These are phyloP conservation scores for Drosophila barbarae DNA, from an alignment of 2,888 invertebrate species.

Conservation along the genomic window DNA sequence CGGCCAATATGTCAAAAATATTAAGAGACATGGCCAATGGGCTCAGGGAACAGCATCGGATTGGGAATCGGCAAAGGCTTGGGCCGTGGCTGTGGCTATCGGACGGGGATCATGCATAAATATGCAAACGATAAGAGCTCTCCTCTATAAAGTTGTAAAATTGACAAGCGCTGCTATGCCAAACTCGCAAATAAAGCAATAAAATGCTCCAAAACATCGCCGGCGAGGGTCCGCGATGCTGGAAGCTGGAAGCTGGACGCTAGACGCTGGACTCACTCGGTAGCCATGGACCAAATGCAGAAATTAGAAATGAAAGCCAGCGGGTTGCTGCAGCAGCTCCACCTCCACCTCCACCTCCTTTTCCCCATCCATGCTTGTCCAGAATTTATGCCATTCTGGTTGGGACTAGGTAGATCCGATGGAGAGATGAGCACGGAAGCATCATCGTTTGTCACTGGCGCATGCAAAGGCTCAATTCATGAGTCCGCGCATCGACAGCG, in stretches of 20 bases:
- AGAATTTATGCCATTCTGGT: slow-evolving; percentile 63
- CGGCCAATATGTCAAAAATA: slow-evolving; percentile 78
- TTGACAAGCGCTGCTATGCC: slow-evolving; percentile 70
- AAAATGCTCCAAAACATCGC: slow-evolving; percentile 68
- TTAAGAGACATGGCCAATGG: slow-evolving; percentile 70
- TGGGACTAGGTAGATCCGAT: slow-evolving; percentile 28
- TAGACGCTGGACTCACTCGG: slow-evolving; percentile 5
- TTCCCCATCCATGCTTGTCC: slow-evolving; percentile 7
- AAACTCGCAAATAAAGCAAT: slow-evolving; percentile 74
- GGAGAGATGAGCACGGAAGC: slow-evolving; percentile 43
- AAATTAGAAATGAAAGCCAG: slow-evolving; percentile 74
- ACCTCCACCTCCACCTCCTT: neutral
- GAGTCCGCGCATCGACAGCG: slow-evolving; percentile 32
- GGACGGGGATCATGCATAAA: slow-evolving; percentile 58
- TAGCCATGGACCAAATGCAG: slow-evolving; percentile 66
- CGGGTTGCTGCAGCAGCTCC: slow-evolving; percentile 50
- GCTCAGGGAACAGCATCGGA: slow-evolving; percentile 31
- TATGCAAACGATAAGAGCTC: slow-evolving; percentile 74
- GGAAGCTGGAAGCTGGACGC: neutral
- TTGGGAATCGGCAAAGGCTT: slow-evolving; percentile 17
- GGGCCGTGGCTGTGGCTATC: slow-evolving; percentile 11
- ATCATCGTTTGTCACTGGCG: slow-evolving; percentile 48
- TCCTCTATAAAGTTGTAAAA: slow-evolving; percentile 76
- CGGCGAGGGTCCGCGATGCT: slow-evolving; percentile 36
- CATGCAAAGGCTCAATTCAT: slow-evolving; percentile 45